Evolutionary conservation across 2,888 invertebrate genomes (phyloP), one percentile per base, ranked within the genome.

Genomic region (Pediacus dermestoides): DNA sequence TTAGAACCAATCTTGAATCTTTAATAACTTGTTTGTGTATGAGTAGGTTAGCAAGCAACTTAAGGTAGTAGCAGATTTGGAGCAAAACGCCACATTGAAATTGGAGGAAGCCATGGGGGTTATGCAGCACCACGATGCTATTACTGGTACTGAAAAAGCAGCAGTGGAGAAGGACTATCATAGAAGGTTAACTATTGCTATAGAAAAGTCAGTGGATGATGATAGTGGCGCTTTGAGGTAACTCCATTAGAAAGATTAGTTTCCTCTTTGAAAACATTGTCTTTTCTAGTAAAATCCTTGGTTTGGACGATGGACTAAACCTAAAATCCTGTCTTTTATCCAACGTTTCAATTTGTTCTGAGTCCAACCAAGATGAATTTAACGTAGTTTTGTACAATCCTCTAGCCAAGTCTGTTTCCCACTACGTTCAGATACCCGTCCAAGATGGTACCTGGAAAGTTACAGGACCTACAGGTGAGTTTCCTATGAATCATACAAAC

Each of bases 91-190:
- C 10, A 28, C 12, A 11, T 3, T 13, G 10, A 13, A 13, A 28
- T 13, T 28, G 13, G 14, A 28, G n/a, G 79, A 81, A 50, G 80
- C 79, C 0, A 81, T 87, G 81, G 86, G 85, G 1, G 70, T 85
- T 2, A 80, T 87, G 81, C 92, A 93, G 62, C 93, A 94, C 61
- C 94, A 94, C 61, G 92, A 94, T 63, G 88, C 76, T 6, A 80
- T 93, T 2, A 87, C 88, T 1, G 88, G 88, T 2, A 88, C 88
- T 0, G 88, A 87, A 63, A 84, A 88, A 64, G 78, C 90, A 63
- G 74, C 83, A 63, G 85, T 96, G 0, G 85, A 93, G 0, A 64
- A 79, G 31, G 96, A 97, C 68, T 97, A 97, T 66, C 82, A 85
- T 23, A 71, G 82, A 12, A 67, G 89, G 22, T 66, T 96, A n/a